These are phyloP conservation scores for Mesitornis unicolor DNA, from an alignment of 2,113 vertebrate species.

Conservation along the genomic window DNA sequence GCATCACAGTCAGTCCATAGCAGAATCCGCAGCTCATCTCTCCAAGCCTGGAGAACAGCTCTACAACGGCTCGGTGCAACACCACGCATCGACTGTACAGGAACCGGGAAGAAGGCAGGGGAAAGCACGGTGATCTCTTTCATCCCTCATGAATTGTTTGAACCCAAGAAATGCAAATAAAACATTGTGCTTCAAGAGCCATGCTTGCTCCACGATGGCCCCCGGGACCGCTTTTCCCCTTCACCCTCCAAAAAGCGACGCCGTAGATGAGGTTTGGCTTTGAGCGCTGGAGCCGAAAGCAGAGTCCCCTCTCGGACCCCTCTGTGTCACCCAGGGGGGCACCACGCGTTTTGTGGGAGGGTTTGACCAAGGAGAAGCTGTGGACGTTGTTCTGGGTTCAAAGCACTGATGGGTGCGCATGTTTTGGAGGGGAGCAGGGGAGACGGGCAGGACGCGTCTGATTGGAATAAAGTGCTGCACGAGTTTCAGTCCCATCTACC, in stretches of 20 bases:
- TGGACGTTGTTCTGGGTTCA: background rate
- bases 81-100: background rate
- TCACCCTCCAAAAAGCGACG: background rate
- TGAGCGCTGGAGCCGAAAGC: background rate
- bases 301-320: background rate
- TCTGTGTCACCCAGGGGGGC: rapidly evolving
- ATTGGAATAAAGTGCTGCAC: background rate
- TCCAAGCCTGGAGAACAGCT: constrained; percentile 39
- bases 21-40: constrained; percentile 47
- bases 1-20: constrained; percentile 41
- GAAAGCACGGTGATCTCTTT: background rate
- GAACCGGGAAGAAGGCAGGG: background rate
- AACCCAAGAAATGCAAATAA: constrained; percentile 16
- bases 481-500: background rate
- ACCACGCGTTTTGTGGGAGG: background rate
- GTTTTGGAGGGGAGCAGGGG: background rate
- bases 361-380: background rate
- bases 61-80: constrained; percentile 15
- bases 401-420: background rate
- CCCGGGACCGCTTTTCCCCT: background rate
- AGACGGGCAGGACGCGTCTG: background rate
- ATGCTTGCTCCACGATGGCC: background rate
- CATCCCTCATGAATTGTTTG: background rate
- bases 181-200: constrained; percentile 54
- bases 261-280: background rate